Conservation (phyloP, 2,888 invertebrate genomes). For the Euphydryas editha region DNA sequence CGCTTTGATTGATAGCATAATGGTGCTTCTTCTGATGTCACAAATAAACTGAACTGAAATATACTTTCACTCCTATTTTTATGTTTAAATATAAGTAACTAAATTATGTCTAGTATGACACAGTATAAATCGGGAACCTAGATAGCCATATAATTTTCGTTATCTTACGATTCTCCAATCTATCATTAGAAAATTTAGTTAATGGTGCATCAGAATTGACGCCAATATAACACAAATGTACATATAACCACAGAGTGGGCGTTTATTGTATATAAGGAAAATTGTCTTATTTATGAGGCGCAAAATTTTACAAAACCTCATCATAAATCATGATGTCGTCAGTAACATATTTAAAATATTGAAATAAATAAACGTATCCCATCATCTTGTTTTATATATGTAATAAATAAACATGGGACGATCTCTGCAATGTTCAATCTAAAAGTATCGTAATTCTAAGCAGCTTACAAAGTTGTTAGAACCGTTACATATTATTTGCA, state of each 20-base stretch:
- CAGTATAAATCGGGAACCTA: too few species aligned
- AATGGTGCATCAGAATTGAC: too few species aligned
- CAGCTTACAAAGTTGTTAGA: background rate
- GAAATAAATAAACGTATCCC: background rate
- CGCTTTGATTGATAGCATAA: constrained; percentile 70
- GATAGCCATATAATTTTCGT: too few species aligned
- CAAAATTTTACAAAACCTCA: constrained; percentile 17
- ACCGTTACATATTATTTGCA: background rate
- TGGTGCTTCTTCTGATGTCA: too few species aligned
- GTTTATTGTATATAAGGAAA: constrained; percentile 41
- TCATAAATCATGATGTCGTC: background rate
- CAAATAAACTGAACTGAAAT: too few species aligned
- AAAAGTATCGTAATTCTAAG: background rate
- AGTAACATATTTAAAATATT: background rate
- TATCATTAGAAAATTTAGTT: too few species aligned
- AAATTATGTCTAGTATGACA: too few species aligned
- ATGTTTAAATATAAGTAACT: too few species aligned
- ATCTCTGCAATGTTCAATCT: background rate
- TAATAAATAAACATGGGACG: background rate
- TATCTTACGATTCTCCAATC: too few species aligned
- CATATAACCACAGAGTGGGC: constrained; percentile 43
- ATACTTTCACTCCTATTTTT: too few species aligned
- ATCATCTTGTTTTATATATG: background rate
- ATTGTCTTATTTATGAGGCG: constrained; percentile 35
- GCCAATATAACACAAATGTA: constrained; percentile 52